A percentile compares a stretch with the other conserved stretches of the same genome.
These are phyloP conservation scores for Clusia tigrina DNA, from an alignment of 2,888 invertebrate genomes.

Conservation along the genomic window DNA sequence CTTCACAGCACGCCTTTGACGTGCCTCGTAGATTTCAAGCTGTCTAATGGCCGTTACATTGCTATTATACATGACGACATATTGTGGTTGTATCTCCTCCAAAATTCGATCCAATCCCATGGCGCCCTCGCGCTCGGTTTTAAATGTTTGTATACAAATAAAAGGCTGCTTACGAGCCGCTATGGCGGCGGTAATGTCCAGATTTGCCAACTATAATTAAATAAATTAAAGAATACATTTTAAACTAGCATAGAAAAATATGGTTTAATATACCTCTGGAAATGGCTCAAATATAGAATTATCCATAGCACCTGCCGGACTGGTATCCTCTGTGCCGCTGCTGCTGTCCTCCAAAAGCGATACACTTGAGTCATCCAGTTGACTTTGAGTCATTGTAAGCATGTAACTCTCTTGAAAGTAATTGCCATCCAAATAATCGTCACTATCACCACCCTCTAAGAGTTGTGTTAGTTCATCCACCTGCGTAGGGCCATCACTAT, in stretches of 20 bases:
- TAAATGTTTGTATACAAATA: conserved; percentile 80
- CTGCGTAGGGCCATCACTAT: conserved; percentile 23
- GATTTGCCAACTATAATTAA: conserved; percentile 69
- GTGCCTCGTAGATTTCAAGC: conserved; percentile 84
- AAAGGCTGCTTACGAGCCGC: conserved; percentile 71
- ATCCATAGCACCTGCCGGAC: conserved; percentile 45
- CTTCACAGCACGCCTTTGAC: conserved; percentile 65
- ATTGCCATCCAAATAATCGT: conserved; percentile 61
- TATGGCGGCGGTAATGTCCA: conserved; percentile 71
- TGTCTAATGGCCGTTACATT: conserved; percentile 89
- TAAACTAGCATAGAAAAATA: not conserved
- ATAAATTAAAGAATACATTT: conserved; percentile 26
- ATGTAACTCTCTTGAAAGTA: conserved; percentile 73
- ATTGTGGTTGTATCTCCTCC: conserved; percentile 75
- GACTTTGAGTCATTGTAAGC: conserved; percentile 73
- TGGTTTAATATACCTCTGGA: conserved; percentile 68
- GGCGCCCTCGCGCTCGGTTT: conserved; percentile 73
- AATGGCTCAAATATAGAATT: conserved; percentile 69
- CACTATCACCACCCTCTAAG: conserved; percentile 47
- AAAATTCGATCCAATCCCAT: conserved; percentile 78
- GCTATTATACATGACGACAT: conserved; percentile 88
- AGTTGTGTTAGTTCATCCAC: conserved; percentile 54
- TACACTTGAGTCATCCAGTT: conserved; percentile 33
- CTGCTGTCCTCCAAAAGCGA: conserved; percentile 26
- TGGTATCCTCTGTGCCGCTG: conserved; percentile 9